Evolutionary conservation across 2,113 vertebrate genomes (phyloP).

Genomic region (Plectropomus leopardus): DNA sequence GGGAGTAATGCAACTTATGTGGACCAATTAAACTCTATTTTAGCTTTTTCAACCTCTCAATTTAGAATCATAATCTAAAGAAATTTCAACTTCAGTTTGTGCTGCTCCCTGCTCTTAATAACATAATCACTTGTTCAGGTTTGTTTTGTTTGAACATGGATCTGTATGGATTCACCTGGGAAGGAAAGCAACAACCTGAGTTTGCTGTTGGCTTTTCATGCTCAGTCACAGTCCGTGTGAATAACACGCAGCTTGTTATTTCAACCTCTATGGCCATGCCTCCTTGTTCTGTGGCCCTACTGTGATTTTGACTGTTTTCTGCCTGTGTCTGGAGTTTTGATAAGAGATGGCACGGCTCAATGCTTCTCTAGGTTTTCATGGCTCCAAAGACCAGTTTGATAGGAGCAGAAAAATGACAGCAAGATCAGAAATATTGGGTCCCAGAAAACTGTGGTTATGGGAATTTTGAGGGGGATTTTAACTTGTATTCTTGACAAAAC

Average conservation of each 20-base stretch:
- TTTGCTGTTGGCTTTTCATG: constrained; percentile 39
- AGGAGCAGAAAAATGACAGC: not conserved
- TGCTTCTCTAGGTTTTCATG: constrained; percentile 6
- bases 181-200: constrained; percentile 20
- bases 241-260: constrained; percentile 26
- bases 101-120: not conserved
- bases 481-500: no score
- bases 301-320: constrained; percentile 31
- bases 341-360: constrained; percentile 3
- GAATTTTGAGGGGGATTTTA: not conserved
- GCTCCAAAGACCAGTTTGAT: constrained; percentile 22
- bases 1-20: not conserved
- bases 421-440: constrained; percentile 27
- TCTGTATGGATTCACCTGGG: constrained; percentile 17
- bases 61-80: not conserved
- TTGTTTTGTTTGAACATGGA: constrained; percentile 7
- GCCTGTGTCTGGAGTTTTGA: constrained; percentile 23
- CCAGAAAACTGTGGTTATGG: not conserved
- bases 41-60: not conserved
- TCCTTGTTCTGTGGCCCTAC: constrained; percentile 18
- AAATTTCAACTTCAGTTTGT: not conserved
- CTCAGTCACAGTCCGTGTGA: constrained; percentile 32
- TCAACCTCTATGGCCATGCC: not conserved
- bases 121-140: not conserved
- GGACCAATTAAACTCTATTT: not conserved